Base-by-base conservation (phyloP, 2,797 vertebrate genomes). In the Cossypha heuglini region DNA sequence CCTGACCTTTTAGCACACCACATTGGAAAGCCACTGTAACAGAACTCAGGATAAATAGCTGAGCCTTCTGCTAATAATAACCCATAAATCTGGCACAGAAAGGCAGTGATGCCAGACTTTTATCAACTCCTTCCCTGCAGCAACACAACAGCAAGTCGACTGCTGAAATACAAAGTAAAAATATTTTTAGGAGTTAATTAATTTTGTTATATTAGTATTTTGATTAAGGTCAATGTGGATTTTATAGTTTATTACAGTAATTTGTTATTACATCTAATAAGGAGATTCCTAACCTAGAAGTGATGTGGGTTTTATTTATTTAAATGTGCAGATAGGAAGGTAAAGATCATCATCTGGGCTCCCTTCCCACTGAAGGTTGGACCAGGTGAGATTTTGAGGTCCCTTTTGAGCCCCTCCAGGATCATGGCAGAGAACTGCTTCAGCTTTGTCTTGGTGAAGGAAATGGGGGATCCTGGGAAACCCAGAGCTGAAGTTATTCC, bases 1-100 rank as follows among this genome's bases (percentile, higher is more conserved):
- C 51, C 74, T 67, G 86, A 54, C 87, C 89, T 86, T 80, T 81
- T 16, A 83, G 82, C 68, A 31, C 31, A 3, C 33, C 25, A 7
- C 63, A 2, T 28, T 83, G 90, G 40, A 57, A 86, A 95, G 69
- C n/a, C 37, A 16, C 52, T 74, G 7, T 21, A n/a, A 77, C 54
- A 86, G 64, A 87, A 24, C 75, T 63, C 29, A 33, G 26, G 40
- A 57, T 22, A 94, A 95, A 82, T 77, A 85, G 64, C 93, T 86
- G 85, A 85, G 68, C 38, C 43, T 93, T 87, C 83, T 93, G 72
- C 74, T 92, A 35, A 76, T 87, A 92, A 86, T 71, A 89, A 48
- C 68, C 42, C 83, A 85, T 55, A 79, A 59, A 76, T 95, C 59
- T 83, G 88, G 84, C 78, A 51, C 67, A 73, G 80, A 78, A 88